Conservation (phyloP, 2,113 vertebrate species). For the Rostratula benghalensis region DNA sequence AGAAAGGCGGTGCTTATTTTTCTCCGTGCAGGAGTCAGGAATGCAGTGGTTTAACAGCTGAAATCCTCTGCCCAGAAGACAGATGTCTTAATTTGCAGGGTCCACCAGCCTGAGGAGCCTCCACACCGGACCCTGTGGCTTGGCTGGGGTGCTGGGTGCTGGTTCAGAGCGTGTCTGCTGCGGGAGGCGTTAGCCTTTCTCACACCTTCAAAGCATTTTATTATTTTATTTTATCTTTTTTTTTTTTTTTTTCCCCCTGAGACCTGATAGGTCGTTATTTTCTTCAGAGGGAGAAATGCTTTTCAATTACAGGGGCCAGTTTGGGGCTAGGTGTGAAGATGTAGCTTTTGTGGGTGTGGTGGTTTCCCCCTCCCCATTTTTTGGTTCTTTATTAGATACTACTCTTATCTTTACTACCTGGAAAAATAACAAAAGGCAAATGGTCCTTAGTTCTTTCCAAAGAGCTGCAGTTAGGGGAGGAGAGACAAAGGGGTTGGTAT, state of each 20-base stretch:
- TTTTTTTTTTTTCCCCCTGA: too few species aligned
- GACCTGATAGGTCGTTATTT: background rate
- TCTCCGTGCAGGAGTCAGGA: background rate
- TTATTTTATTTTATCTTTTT: background rate
- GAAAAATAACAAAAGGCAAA: conserved; percentile 36
- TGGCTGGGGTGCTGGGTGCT: background rate
- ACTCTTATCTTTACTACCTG: conserved; percentile 43
- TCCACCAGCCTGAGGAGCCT: rapidly evolving
- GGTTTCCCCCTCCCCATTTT: background rate
- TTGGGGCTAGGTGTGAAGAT: conserved; percentile 53
- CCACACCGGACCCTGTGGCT: rapidly evolving
- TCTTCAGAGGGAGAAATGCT: background rate
- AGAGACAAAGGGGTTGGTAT: conserved; percentile 38
- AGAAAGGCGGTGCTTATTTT: background rate
- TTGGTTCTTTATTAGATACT: conserved; percentile 17
- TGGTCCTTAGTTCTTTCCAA: background rate
- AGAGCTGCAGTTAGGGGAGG: background rate
- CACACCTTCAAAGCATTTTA: background rate
- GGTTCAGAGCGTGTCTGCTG: background rate
- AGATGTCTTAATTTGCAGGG: background rate
- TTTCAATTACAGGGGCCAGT: conserved; percentile 12
- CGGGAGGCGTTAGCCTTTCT: background rate
- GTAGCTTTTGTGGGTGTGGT: conserved; percentile 27
- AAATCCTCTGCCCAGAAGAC: background rate
- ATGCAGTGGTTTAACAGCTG: background rate